These are phyloP conservation scores for Belgica antarctica DNA, from an alignment of 2,888 invertebrate genomes.

Conservation along the genomic window DNA sequence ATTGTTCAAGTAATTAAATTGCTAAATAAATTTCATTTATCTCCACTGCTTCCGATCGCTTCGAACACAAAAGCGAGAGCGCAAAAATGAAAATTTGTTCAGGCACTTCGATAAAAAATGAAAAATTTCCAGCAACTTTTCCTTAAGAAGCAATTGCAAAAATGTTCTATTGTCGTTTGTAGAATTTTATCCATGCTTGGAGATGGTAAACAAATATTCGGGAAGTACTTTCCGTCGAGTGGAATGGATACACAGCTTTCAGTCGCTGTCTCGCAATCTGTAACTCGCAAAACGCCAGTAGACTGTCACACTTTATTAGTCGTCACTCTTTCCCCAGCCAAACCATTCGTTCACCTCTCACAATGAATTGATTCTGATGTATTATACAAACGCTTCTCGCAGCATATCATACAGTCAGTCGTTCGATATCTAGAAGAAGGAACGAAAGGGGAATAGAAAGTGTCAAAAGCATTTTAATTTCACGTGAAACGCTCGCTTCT, in stretches of 20 bases:
- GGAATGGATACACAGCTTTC: too few relatives aligned
- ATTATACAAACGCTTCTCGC: conserved; percentile 9
- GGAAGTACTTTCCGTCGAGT: too few relatives aligned
- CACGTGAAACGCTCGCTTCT: not conserved
- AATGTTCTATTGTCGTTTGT: not conserved
- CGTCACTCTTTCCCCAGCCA: not conserved
- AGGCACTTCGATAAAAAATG: not conserved
- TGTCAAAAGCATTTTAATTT: conserved; percentile 32
- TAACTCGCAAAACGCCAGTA: too few relatives aligned
- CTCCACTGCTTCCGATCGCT: not conserved
- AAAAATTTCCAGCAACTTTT: conserved; percentile 8
- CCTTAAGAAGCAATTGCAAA: too few relatives aligned
- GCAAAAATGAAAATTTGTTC: conserved; percentile 25
- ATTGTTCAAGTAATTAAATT: conserved; percentile 41
- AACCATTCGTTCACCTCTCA: not conserved
- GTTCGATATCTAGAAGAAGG: not conserved
- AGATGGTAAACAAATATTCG: too few relatives aligned
- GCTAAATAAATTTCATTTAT: conserved; percentile 42
- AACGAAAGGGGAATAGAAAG: not conserved
- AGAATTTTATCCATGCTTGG: not conserved
- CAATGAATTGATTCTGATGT: conserved; percentile 8
- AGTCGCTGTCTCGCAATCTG: too few relatives aligned
- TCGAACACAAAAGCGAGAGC: not conserved
- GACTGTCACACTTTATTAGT: conserved; percentile 34
- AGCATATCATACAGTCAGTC: not conserved